Evolutionary conservation across 1,140 invertebrate species (phyloP), one percentile per base, ranked within the genome.

Genomic region (Scaptodrosophila lebanonensis): DNA sequence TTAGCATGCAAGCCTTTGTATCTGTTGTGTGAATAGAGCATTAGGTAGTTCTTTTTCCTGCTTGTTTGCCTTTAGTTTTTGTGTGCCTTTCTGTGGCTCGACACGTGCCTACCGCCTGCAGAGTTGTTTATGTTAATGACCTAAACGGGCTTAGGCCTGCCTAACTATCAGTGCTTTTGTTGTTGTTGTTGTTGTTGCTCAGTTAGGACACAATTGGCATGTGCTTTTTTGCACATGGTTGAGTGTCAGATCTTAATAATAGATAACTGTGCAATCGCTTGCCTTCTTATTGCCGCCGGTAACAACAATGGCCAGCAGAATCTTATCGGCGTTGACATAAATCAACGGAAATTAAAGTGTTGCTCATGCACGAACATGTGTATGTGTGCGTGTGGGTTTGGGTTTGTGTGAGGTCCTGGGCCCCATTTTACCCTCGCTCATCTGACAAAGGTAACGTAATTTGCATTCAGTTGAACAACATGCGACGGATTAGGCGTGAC

Each of bases 61-160:
- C 56, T 38, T 48, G 51, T 33, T 22, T 62, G 12, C n/a, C n/a
- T n/a, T n/a, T 39, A 45, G 9, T 4, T 48, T 35, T 52, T 52
- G 11, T 18, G 15, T n/a, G 11, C 16, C 20, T 27, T 27, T 52
- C 35, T 43, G 47, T 20, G 39, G 30, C 22, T 12, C 36, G 70
- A 69, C 71, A 75, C 71, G 71, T 75, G 71, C 51, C 70, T 45
- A 60, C 58, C 54, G 73, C 72, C 72, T 72, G 65, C 75, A 65
- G 73, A 82, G 68, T 67, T 82, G 64, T 65, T 73, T 79, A 79
- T 79, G 73, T 79, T 79, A 79, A 79, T 79, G 73, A 79, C 73
- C 53, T 49, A 15, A 48, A 39, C 64, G 49, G 67, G 49, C 49
- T 60, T 61, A 61, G 35, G 18, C 33, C 7, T 27, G 43, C 40